Percentiles rank a stretch among this genome's conserved stretches.
phyloP scores from a whole-genome alignment of 2,888 invertebrate species.

The Acleris sparsana region DNA sequence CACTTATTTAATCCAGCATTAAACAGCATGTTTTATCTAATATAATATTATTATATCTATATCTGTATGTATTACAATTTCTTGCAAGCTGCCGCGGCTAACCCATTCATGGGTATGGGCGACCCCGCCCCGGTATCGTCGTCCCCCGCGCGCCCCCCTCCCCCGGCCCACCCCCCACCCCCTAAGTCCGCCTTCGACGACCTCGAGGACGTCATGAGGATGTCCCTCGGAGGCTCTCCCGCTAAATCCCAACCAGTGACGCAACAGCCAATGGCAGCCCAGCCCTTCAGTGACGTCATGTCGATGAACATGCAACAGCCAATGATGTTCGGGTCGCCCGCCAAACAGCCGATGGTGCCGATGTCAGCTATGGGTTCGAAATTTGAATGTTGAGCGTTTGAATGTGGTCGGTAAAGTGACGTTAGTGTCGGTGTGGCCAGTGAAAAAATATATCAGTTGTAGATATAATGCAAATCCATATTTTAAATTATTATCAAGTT shows the following conservation, averaged over 20 bases:
- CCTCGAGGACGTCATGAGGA: conserved; percentile 87
- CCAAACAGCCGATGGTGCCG: conserved; percentile 74
- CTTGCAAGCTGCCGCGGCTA: conserved; percentile 83
- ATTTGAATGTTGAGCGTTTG: conserved; percentile 44
- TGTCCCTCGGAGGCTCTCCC: conserved; percentile 87
- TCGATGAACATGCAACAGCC: conserved; percentile 67
- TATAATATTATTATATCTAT: conserved; percentile 18
- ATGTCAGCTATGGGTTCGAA: conserved; percentile 81
- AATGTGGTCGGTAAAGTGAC: conserved; percentile 44
- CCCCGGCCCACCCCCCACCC: conserved; percentile 67
- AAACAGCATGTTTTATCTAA: conserved; percentile 1
- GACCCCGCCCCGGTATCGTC: conserved; percentile 76
- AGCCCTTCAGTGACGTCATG: conserved; percentile 71
- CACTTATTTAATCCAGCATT: neutral
- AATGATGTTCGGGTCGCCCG: conserved; percentile 76
- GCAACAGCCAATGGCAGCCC: conserved; percentile 59
- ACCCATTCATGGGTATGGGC: conserved; percentile 87
- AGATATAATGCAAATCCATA: too few species aligned
- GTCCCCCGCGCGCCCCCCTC: conserved; percentile 82
- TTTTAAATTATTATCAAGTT: too few species aligned
- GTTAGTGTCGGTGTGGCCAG: neutral
- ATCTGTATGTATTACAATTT: conserved; percentile 47
- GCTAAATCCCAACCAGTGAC: conserved; percentile 68
- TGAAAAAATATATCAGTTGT: neutral
- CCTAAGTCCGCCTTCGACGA: conserved; percentile 87